These are phyloP conservation scores for Erpornis zantholeuca DNA, from an alignment of 2,113 vertebrate genomes.

Conservation along the genomic window DNA sequence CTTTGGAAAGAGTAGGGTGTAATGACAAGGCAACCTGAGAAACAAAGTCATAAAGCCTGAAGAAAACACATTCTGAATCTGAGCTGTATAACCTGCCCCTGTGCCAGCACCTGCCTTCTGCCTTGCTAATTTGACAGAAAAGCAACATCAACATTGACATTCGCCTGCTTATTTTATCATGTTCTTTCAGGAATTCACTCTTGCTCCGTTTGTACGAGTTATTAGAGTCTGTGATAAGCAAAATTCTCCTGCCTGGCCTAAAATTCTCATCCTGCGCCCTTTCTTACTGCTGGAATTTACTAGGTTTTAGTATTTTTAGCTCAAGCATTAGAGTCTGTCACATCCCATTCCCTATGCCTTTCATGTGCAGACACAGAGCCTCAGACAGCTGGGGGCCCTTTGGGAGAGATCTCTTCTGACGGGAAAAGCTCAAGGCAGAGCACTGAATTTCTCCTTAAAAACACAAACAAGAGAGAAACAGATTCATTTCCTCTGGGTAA, in stretches of 20 bases:
- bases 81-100: too few relatives aligned
- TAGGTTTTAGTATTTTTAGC: not conserved
- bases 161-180: too few relatives aligned
- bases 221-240: not conserved
- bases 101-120: too few relatives aligned
- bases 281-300: not conserved
- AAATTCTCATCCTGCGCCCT: not conserved
- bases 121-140: too few relatives aligned
- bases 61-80: too few relatives aligned
- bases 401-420: not conserved
- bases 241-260: not conserved
- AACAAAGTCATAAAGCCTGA: too few relatives aligned
- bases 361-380: not conserved
- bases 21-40: too few relatives aligned
- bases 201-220: not conserved
- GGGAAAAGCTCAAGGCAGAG: not conserved
- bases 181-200: too few relatives aligned
- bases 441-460: not conserved
- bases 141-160: too few relatives aligned
- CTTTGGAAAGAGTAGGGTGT: too few relatives aligned
- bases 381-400: not conserved
- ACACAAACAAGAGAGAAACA: not conserved
- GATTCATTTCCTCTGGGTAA: not conserved
- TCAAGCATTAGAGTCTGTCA: not conserved
- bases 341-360: not conserved